These are phyloP conservation scores for Acanthosepion esculentum DNA, from an alignment of 2,888 invertebrate genomes.

Conservation along the genomic window DNA sequence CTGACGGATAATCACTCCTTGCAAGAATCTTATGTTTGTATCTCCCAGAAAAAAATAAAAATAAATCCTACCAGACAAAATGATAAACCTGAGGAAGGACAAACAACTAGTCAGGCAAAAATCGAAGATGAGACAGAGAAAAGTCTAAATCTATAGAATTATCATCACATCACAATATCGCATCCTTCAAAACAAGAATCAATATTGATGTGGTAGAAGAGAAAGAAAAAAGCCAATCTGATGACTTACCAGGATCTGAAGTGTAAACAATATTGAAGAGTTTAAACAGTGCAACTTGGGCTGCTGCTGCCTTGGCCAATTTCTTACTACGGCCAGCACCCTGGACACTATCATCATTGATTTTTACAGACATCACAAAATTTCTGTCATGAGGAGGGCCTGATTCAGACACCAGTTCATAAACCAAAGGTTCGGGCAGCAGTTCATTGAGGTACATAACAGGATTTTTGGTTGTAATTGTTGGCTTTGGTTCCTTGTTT, in stretches of 20 bases:
- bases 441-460: conserved; percentile 62
- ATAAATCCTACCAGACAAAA: no score
- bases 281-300: conserved; percentile 58
- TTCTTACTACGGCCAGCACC: conserved; percentile 60
- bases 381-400: conserved; percentile 54
- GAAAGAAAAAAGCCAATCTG: conserved; percentile 35
- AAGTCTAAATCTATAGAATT: no score
- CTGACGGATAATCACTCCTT: no score
- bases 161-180: no score
- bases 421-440: conserved; percentile 54
- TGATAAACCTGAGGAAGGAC: no score
- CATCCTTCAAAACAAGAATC: no score
- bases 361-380: conserved; percentile 56
- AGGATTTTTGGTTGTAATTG: conserved; percentile 58
- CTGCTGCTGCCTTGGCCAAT: conserved; percentile 58
- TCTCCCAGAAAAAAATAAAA: no score
- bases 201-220: no score
- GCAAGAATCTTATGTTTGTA: no score
- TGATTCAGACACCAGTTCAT: conserved; percentile 55
- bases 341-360: conserved; percentile 56
- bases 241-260: conserved; percentile 54
- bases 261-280: conserved; percentile 59
- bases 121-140: no score
- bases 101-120: no score
- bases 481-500: conserved; percentile 50